Percentiles rank a stretch among this genome's conserved stretches.
These are phyloP conservation scores for Crotalus tigris DNA, from an alignment of 2,113 vertebrate genomes.

Conservation along the genomic window DNA sequence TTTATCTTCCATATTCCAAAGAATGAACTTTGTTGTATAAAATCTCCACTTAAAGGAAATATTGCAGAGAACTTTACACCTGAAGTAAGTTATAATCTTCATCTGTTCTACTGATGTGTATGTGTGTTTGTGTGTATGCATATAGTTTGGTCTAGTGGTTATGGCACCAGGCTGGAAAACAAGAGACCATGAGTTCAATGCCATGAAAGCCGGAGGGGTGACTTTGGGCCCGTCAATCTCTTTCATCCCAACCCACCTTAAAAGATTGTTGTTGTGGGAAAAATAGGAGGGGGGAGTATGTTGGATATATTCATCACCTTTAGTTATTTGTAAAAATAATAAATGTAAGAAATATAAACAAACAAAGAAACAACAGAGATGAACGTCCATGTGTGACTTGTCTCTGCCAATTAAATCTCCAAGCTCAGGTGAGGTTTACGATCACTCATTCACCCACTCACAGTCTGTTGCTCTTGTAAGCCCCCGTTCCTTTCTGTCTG, in stretches of 20 bases:
- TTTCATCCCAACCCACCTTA: background rate
- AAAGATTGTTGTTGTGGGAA: background rate
- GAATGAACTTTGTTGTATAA: background rate
- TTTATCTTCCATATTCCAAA: background rate
- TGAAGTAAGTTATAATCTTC: background rate
- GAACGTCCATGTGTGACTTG: background rate
- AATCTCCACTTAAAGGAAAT: background rate
- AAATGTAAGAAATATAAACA: no score
- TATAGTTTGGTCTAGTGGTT: background rate
- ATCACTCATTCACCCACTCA: background rate
- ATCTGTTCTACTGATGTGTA: background rate
- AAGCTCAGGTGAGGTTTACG: background rate
- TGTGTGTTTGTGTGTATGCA: background rate
- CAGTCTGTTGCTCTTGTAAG: background rate
- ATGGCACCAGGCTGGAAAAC: background rate
- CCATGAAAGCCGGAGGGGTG: background rate
- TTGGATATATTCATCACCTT: background rate
- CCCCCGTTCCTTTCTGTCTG: no score
- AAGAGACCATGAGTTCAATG: background rate
- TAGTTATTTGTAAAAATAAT: background rate
- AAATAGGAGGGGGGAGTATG: background rate
- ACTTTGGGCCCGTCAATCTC: background rate
- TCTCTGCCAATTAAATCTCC: background rate
- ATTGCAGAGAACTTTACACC: background rate
- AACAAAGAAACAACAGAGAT: background rate